Evolutionary conservation across 2,797 vertebrate species (phyloP).

Genomic region (Sebastiscus tertius): DNA sequence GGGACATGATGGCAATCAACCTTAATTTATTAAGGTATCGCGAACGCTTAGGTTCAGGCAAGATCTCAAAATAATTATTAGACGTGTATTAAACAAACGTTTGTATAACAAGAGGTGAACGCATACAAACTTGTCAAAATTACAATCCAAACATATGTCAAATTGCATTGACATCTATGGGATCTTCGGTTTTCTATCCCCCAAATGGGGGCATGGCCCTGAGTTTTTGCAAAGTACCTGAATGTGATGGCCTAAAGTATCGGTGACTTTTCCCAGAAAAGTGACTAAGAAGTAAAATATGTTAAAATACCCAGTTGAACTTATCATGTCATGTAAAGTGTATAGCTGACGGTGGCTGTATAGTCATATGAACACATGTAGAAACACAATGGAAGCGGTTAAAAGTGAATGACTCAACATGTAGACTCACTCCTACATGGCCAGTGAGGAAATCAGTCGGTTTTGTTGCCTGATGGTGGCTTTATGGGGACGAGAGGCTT

Average conservation of each 20-base stretch:
- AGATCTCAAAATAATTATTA: too few relatives aligned
- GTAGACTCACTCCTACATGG: neutral
- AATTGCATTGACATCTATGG: too few relatives aligned
- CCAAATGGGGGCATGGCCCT: too few relatives aligned
- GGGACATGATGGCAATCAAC: rapidly evolving
- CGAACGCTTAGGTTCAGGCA: too few relatives aligned
- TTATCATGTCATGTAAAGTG: neutral
- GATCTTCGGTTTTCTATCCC: too few relatives aligned
- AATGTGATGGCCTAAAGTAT: too few relatives aligned
- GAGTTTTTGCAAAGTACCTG: too few relatives aligned
- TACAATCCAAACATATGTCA: too few relatives aligned
- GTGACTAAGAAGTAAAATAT: neutral
- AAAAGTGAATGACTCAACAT: neutral
- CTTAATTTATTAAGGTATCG: too few relatives aligned
- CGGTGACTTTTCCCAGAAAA: neutral
- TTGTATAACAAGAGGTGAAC: too few relatives aligned
- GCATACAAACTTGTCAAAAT: too few relatives aligned
- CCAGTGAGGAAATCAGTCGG: neutral
- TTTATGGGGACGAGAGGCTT: neutral
- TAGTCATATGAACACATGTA: neutral
- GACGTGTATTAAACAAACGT: too few relatives aligned
- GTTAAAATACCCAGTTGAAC: neutral
- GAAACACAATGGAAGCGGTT: neutral
- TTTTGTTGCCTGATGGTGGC: neutral
- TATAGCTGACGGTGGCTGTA: neutral